A percentile compares a stretch with the other conserved stretches of the same genome.
Evolutionary conservation across 2,888 invertebrate species (phyloP).

Genomic region (Dendrolimus houi): DNA sequence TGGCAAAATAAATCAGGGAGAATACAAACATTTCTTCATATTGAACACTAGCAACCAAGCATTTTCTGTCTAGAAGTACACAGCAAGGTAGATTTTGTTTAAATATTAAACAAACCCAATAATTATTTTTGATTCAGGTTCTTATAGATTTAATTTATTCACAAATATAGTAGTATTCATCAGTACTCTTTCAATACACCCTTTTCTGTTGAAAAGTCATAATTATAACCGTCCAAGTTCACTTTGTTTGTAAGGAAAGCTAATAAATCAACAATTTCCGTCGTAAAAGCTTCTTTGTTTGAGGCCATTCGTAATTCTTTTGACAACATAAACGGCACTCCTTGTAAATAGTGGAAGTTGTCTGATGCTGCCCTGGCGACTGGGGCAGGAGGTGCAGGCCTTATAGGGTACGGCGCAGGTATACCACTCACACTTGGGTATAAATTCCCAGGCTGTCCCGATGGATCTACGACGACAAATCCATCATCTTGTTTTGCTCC

Average conservation of each 20-base stretch:
- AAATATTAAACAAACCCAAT: no score
- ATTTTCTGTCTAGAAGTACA: no score
- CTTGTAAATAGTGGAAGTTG: slow-evolving; percentile 67
- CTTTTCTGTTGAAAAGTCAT: slow-evolving; percentile 72
- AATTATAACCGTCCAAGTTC: slow-evolving; percentile 53
- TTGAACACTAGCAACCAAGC: no score
- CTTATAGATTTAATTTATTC: no score
- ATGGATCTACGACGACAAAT: slow-evolving; percentile 54
- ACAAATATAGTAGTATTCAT: neutral
- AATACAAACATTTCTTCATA: no score
- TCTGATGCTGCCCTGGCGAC: slow-evolving; percentile 29
- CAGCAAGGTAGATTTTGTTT: no score
- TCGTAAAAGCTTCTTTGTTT: slow-evolving; percentile 63
- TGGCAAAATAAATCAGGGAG: no score
- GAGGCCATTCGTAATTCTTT: slow-evolving; percentile 59
- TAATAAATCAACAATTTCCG: slow-evolving; percentile 67
- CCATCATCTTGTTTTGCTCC: slow-evolving; percentile 54
- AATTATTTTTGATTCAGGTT: no score
- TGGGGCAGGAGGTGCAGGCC: slow-evolving; percentile 51
- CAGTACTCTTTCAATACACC: slow-evolving; percentile 69
- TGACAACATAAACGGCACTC: slow-evolving; percentile 73
- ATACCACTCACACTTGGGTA: slow-evolving; percentile 51
- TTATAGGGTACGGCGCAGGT: slow-evolving; percentile 28
- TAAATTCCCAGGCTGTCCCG: slow-evolving; percentile 35
- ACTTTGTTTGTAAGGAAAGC: slow-evolving; percentile 68